Evolutionary conservation across 2,888 invertebrate species (phyloP).

Genomic region (Mechanitis mazaeus): DNA sequence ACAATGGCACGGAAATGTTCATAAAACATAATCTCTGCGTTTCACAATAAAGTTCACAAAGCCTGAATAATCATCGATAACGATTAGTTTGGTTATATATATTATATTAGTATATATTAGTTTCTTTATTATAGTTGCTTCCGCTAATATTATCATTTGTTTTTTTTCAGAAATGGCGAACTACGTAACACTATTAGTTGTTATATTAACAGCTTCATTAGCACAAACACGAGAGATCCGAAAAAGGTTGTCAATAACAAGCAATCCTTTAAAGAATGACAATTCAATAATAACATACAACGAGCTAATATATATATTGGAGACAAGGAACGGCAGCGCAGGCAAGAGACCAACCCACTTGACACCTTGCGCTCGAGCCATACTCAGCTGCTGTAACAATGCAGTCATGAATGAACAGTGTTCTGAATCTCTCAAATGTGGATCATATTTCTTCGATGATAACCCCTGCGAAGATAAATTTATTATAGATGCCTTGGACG

Average conservation of each 20-base stretch:
- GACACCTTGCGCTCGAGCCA: slow-evolving; percentile 84
- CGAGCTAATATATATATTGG: slow-evolving; percentile 53
- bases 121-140: neutral
- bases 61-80: no score
- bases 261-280: slow-evolving; percentile 50
- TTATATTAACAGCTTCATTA: slow-evolving; percentile 37
- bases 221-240: slow-evolving; percentile 40
- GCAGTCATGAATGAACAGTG: slow-evolving; percentile 74
- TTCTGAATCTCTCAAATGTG: slow-evolving; percentile 84
- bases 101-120: neutral
- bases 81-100: no score
- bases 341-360: slow-evolving; percentile 44
- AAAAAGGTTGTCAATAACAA: slow-evolving; percentile 31
- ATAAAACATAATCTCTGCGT: no score
- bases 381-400: slow-evolving; percentile 82
- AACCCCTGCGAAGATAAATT: slow-evolving; percentile 83
- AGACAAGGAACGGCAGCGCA: slow-evolving; percentile 41
- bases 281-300: slow-evolving; percentile 47
- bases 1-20: no score
- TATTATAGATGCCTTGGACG: slow-evolving; percentile 74
- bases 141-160: neutral
- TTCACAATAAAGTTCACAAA: no score
- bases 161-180: slow-evolving; percentile 40
- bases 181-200: slow-evolving; percentile 32
- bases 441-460: slow-evolving; percentile 84